phyloP scores from a whole-genome alignment of 2,113 vertebrate species.

The Edolisoma coerulescens region DNA sequence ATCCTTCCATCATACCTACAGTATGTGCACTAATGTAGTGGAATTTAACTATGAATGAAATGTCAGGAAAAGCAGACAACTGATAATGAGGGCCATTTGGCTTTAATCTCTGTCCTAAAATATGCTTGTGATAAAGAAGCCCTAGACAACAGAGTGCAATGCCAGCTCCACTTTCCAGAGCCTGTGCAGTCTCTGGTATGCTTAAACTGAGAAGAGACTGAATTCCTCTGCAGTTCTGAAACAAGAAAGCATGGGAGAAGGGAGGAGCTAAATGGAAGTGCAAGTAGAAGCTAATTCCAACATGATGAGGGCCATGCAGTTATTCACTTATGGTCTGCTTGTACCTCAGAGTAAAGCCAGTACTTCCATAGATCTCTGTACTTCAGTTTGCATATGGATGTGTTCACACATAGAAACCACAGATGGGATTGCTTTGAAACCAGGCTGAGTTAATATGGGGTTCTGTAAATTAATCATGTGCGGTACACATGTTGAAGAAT shows the following conservation, averaged over 20 bases:
- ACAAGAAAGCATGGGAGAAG: background rate
- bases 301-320: background rate
- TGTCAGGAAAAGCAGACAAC: background rate
- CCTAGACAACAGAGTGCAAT: background rate
- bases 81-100: background rate
- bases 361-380: background rate
- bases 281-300: background rate
- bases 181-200: fast-evolving
- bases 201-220: background rate
- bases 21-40: background rate
- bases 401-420: background rate
- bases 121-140: background rate
- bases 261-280: background rate
- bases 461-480: conserved; percentile 49
- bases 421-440: conserved; percentile 9
- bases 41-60: background rate
- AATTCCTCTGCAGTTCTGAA: background rate
- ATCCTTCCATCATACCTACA: background rate
- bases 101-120: background rate
- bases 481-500: conserved; percentile 57
- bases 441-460: background rate
- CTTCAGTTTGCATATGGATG: background rate
- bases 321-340: background rate
- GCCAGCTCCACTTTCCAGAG: background rate
- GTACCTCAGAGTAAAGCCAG: background rate